These are phyloP conservation scores for Chouioia cunea DNA, from an alignment of 2,888 invertebrate species.

Conservation along the genomic window DNA sequence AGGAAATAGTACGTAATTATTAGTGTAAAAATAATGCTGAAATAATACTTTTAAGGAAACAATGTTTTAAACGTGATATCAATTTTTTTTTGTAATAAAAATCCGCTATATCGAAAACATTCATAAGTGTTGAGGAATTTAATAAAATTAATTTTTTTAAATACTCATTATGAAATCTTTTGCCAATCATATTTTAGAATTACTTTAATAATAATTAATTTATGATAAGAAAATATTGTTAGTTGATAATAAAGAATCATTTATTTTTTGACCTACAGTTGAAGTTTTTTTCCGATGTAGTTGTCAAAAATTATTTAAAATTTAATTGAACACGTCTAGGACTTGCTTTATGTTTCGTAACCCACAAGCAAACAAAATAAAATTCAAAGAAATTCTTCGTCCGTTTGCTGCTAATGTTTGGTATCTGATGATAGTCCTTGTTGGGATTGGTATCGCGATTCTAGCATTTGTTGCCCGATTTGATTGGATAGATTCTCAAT, in stretches of 20 bases:
- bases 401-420: conserved; percentile 54
- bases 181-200: no score
- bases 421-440: conserved; percentile 49
- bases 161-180: no score
- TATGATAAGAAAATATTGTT: neutral
- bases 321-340: conserved; percentile 41
- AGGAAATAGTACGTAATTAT: no score
- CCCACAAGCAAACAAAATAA: conserved; percentile 49
- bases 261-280: no score
- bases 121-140: no score
- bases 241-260: neutral
- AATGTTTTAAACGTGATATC: no score
- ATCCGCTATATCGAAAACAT: no score
- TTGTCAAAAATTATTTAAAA: neutral
- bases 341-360: conserved; percentile 57
- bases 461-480: conserved; percentile 48
- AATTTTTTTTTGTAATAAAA: no score
- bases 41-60: no score
- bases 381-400: conserved; percentile 50
- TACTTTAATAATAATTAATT: neutral
- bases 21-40: no score
- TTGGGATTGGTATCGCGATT: conserved; percentile 36
- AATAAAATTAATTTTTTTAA: no score
- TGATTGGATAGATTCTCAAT: conserved; percentile 42
- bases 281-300: neutral